Conservation (phyloP, 2,888 invertebrate genomes). For the Tethea ocularis region DNA sequence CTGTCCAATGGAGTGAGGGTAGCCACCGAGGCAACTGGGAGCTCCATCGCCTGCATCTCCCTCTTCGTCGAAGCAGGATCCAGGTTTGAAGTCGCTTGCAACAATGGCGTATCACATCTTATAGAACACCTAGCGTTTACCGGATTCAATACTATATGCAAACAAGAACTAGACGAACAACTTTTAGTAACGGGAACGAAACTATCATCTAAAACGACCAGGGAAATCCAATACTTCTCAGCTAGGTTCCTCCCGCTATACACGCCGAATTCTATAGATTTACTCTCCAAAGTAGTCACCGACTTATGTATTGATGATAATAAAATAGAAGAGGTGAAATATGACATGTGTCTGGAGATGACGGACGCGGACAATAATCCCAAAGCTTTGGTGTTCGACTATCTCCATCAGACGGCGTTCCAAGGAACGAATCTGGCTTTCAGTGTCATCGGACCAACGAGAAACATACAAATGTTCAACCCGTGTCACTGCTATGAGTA, state of each 20-base stretch:
- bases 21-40: constrained; percentile 48
- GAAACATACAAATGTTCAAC: constrained; percentile 85
- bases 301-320: constrained; percentile 43
- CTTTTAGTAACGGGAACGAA: constrained; percentile 40
- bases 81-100: constrained; percentile 52
- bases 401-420: constrained; percentile 75
- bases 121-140: constrained; percentile 68
- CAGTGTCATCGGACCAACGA: constrained; percentile 85
- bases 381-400: constrained; percentile 67
- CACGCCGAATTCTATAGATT: constrained; percentile 29
- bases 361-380: constrained; percentile 60
- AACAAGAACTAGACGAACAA: constrained; percentile 33
- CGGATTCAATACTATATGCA: constrained; percentile 42
- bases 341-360: constrained; percentile 56
- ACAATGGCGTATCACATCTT: constrained; percentile 67
- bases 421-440: constrained; percentile 73
- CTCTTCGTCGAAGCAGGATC: constrained; percentile 60
- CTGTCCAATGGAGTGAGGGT: constrained; percentile 60
- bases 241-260: constrained; percentile 34
- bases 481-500: constrained; percentile 40
- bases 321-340: constrained; percentile 52
- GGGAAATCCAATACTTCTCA: constrained; percentile 61
- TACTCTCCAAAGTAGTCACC: constrained; percentile 45
- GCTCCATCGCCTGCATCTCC: constrained; percentile 50
- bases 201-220: constrained; percentile 49